Evolutionary conservation across 2,113 vertebrate species (phyloP), one percentile per base, ranked within the genome.

Genomic region (Oxyura jamaicensis): DNA sequence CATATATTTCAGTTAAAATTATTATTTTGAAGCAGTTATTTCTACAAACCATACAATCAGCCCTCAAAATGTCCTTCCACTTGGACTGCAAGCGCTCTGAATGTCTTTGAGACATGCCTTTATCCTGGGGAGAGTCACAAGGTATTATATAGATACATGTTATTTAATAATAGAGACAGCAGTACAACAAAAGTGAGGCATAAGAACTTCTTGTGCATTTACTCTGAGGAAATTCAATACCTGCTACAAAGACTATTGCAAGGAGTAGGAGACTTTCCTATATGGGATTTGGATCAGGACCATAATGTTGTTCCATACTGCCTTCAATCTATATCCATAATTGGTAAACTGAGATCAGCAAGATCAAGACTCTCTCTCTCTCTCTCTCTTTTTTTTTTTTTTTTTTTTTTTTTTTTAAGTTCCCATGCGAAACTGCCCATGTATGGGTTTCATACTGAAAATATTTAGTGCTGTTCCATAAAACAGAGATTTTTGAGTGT

Each of bases 311-410:
- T 88, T 94, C 56, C 48, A 92, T 68, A 56, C 10, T 55, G 58
- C 36, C 58, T 91, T 94, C 88, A 63, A 0, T 89, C 71, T 94
- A 92, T 87, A 84, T 78, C 90, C 76, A 55, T 95, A 94, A 88
- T 58, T 92, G 90, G 88, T 92, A 84, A 91, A 86, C 58, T 31
- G 48, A 88, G 83, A 92, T 39, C 52, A 94, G 58, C 58, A 55
- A 91, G 77, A 84, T 55, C 66, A 92, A 93, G 88, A 17, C 55
- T 85, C 48, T 46, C 39, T 36, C 87, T 71, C 82, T 52, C 6
- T 67, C 13, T 22, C 62, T 77, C 11, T 59, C 29, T 33, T 46
- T 44, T 19, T 44, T 46, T 46, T 60, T 62, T 11, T 62, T 28
- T 50, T 23, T 13, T 50, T 50, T 50, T 23, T 12, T 12, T 7